phyloP scores from a whole-genome alignment of 2,113 vertebrate species.

The Pyxicephalus adspersus region DNA sequence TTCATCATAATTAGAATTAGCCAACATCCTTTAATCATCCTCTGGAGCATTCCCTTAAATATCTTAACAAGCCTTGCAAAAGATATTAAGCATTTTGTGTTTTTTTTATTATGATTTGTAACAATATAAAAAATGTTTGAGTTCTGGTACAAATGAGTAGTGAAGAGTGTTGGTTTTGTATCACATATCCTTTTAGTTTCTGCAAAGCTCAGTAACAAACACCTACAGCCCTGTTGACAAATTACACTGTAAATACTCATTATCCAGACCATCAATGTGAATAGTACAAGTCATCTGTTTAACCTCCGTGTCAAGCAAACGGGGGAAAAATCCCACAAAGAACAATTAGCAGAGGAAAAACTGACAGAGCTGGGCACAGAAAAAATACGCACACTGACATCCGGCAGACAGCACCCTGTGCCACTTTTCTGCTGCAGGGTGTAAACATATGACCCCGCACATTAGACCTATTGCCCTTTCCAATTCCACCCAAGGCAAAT shows the following conservation, averaged over 20 bases:
- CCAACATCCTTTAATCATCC: too few species aligned
- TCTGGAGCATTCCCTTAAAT: too few species aligned
- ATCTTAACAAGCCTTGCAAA: too few species aligned
- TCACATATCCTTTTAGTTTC: neutral
- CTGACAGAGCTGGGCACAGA: conserved; percentile 80
- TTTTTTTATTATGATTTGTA: too few species aligned
- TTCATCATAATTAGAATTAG: too few species aligned
- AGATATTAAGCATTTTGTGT: too few species aligned
- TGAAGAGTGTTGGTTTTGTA: neutral
- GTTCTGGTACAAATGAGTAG: too few species aligned
- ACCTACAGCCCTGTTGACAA: conserved; percentile 67
- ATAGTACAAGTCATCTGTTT: conserved; percentile 71
- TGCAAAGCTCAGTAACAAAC: conserved; percentile 53
- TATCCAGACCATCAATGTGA: conserved; percentile 67
- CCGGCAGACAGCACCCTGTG: conserved; percentile 70
- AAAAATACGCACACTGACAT: conserved; percentile 73
- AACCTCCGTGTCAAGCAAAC: conserved; percentile 70
- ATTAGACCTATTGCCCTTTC: conserved; percentile 82
- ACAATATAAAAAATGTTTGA: too few species aligned
- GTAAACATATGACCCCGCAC: conserved; percentile 78
- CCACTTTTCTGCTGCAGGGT: conserved; percentile 67
- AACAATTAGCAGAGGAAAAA: conserved; percentile 71
- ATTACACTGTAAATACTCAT: conserved; percentile 72
- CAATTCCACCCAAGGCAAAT: conserved; percentile 78
- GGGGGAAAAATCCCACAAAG: conserved; percentile 63